Base-by-base conservation (phyloP, 1,140 invertebrate species). In the Harlomillsia oculata region DNA sequence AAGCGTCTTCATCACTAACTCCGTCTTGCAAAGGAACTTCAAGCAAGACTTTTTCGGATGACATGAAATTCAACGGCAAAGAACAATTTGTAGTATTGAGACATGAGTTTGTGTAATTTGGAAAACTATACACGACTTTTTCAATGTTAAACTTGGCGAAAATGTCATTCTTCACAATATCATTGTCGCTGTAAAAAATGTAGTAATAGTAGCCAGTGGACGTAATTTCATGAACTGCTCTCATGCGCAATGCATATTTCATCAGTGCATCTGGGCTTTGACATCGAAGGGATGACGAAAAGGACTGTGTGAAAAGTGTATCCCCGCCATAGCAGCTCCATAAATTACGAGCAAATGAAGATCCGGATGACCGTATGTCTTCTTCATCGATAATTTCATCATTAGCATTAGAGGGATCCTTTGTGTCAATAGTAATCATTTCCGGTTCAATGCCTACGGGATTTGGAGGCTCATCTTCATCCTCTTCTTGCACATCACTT, bases 161-260 rank as follows among this genome's bases (percentile, higher is more conserved):
- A 60, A 89, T 84, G 68, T 84, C 80, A 71, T 88, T 89, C 5
- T 73, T 76, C 9, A 82, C 79, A 54, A 81, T 72, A 69, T 88
- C 85, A 72, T 87, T 87, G 68, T 88, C 85, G 65, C 83, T 86
- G 66, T 87, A 88, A 72, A 89, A 88, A 59, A 88, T 86, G 68
- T 87, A 88, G 72, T 88, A 88, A 69, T 87, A 89, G 70, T 88
- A 88, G 8, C 84, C 85, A 70, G 85, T 80, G 36, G 78, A 73
- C 25, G 73, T 69, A 13, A 87, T 80, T 60, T 85, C 76, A 67
- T 87, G 84, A 45, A 75, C 75, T 9, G 77, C 76, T 53, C 78
- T 69, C 66, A 84, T 78, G 67, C 81, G 79, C 44, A 63, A 25
- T 4, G 59, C 62, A 78, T 77, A 51, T 21, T 75, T 78, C 48